Conservation (phyloP, 2,888 invertebrate species). For the Rhogogaster chlorosoma region DNA sequence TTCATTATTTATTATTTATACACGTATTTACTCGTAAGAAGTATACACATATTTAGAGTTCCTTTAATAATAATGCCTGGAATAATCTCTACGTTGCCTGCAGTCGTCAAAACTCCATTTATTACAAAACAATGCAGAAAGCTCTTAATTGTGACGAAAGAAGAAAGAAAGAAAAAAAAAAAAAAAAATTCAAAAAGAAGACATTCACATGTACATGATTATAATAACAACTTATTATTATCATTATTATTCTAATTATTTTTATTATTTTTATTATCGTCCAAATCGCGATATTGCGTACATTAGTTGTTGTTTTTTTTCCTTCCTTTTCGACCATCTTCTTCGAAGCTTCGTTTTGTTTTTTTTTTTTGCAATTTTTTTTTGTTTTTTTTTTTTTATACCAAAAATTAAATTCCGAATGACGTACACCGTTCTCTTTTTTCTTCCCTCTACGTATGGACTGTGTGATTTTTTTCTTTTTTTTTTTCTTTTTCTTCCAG, state of each 20-base stretch:
- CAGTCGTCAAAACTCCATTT: neutral
- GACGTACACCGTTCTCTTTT: neutral
- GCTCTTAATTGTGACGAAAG: neutral
- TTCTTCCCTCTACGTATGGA: constrained; percentile 10
- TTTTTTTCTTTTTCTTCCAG: constrained; percentile 41
- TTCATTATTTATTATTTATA: neutral
- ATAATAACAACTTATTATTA: constrained; percentile 48
- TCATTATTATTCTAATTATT: constrained; percentile 57
- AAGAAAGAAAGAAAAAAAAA: neutral
- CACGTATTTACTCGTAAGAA: neutral
- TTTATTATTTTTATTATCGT: constrained; percentile 50
- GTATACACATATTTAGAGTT: neutral
- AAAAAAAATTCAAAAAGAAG: neutral
- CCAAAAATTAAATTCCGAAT: neutral
- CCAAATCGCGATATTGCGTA: constrained; percentile 47
- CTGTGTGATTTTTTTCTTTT: neutral
- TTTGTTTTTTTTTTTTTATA: neutral
- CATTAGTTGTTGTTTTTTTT: constrained; percentile 50
- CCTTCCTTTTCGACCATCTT: constrained; percentile 51
- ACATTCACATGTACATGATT: neutral
- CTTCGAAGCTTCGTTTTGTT: neutral
- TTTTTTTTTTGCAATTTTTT: constrained; percentile 54
- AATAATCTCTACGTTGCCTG: constrained; percentile 1
- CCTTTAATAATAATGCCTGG: neutral
- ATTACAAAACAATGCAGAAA: neutral